Evolutionary conservation across 2,797 vertebrate species (phyloP).

Genomic region (Falco berigora): DNA sequence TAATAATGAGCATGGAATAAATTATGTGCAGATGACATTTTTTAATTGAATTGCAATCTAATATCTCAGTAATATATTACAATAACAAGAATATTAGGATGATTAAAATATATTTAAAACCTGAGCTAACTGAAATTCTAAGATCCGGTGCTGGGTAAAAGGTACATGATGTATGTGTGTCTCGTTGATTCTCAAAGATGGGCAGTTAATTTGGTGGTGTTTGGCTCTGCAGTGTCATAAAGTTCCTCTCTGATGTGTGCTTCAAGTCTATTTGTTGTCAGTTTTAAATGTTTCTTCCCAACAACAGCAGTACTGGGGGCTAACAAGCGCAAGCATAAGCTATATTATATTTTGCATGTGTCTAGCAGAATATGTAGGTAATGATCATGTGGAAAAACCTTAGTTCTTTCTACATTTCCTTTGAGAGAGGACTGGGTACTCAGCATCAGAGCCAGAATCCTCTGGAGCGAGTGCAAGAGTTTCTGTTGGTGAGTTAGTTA

Average conservation of each 20-base stretch:
- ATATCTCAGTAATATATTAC: conserved; percentile 59
- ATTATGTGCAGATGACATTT: conserved; percentile 57
- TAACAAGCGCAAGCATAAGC: background rate
- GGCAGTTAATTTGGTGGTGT: background rate
- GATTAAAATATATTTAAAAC: conserved; percentile 66
- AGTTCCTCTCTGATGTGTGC: background rate
- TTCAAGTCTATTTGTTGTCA: background rate
- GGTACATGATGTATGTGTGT: background rate
- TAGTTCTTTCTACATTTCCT: background rate
- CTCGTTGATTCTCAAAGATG: background rate
- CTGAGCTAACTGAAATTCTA: conserved; percentile 35
- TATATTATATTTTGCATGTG: background rate
- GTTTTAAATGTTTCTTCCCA: background rate
- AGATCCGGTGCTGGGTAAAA: conserved; percentile 10
- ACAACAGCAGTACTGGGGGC: background rate
- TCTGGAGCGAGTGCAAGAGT: no score
- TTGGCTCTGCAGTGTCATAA: background rate
- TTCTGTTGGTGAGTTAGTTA: background rate
- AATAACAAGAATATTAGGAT: conserved; percentile 67
- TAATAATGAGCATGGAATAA: conserved; percentile 40
- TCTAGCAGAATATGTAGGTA: background rate
- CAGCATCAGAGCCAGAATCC: background rate
- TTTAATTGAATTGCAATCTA: conserved; percentile 68
- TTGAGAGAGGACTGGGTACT: background rate
- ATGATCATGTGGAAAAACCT: background rate